Conservation (phyloP, 2,888 invertebrate species). For the Agrilus biguttatus region DNA sequence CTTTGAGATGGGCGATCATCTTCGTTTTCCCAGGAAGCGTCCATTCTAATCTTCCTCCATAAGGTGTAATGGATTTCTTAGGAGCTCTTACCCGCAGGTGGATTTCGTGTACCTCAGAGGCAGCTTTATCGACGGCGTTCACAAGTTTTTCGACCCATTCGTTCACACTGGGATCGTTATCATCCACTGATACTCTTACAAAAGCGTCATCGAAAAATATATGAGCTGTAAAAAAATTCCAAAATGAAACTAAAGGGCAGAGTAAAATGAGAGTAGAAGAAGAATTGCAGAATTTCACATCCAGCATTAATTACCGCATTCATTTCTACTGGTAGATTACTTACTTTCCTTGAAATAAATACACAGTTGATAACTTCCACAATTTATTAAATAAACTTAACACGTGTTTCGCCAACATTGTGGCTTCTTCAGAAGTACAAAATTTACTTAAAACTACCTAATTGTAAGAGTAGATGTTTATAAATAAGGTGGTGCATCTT, state of each 20-base stretch:
- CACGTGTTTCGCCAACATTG: too few species aligned
- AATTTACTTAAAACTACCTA: too few species aligned
- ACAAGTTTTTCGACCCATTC: slow-evolving; percentile 62
- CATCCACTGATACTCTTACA: slow-evolving; percentile 42
- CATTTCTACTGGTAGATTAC: slow-evolving; percentile 11
- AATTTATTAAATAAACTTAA: too few species aligned
- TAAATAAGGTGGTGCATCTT: too few species aligned
- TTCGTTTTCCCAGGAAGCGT: slow-evolving; percentile 71
- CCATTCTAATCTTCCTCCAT: slow-evolving; percentile 76
- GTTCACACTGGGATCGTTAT: slow-evolving; percentile 64
- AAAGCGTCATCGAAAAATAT: slow-evolving; percentile 82
- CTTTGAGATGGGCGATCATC: slow-evolving; percentile 77
- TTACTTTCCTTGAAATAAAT: too few species aligned
- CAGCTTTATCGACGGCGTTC: slow-evolving; percentile 59
- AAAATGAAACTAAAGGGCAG: too few species aligned
- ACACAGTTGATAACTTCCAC: too few species aligned
- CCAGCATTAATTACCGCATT: not conserved
- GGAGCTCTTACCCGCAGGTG: slow-evolving; percentile 50
- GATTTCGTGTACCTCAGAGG: slow-evolving; percentile 53
- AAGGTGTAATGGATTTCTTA: slow-evolving; percentile 65
- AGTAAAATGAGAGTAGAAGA: too few species aligned
- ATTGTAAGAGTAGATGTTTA: too few species aligned
- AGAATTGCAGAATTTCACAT: too few species aligned
- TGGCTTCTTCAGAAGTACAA: too few species aligned
- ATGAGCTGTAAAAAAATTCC: slow-evolving; percentile 45